Base-by-base conservation (phyloP, 2,797 vertebrate genomes). In the Anolis apletophallus region DNA sequence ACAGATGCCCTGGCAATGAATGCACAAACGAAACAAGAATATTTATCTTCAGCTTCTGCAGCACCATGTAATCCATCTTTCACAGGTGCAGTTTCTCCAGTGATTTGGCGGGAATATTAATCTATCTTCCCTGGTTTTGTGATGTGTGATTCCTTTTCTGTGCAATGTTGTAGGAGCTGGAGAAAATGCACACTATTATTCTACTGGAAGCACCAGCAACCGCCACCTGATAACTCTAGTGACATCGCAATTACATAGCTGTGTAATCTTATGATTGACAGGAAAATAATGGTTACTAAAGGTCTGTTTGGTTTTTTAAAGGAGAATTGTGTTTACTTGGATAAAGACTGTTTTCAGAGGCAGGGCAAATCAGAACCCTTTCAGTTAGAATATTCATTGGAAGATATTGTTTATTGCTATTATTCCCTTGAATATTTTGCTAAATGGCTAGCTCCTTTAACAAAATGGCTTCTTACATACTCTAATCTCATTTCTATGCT, bases 311-410 rank as follows among this genome's bases (percentile, higher is more conserved):
- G 10, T 89, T 34, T 82, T n/a, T 90, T 91, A 74, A 86, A 71
- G 91, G 80, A 88, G 10, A 90, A 77, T 92, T 86, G 77, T 81
- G n/a, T 93, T 93, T 92, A 73, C 36, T 85, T 32, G 84, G 21
- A 85, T 87, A 91, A 92, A 88, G 40, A 87, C 0, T 5, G 36
- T 89, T 94, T 91, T 91, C 85, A 91, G 85, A 94, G 88, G 59
- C 36, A 78, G 79, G 81, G 88, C 34, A 67, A 88, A 92, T 87
- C 64, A 85, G 85, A 91, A 90, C 0, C 26, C 50, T 87, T 92
- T 36, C 83, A 80, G 80, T 93, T 73, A 85, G 32, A 91, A 88
- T 57, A 23, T 85, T 84, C 90, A 73, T 89, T 90, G 72, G 23
- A 79, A 90, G 36, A 77, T 85, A 75, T 40, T 90, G 57, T 86